phyloP scores from a whole-genome alignment of 23 tunicate genomes.

The Ciona savignyi region DNA sequence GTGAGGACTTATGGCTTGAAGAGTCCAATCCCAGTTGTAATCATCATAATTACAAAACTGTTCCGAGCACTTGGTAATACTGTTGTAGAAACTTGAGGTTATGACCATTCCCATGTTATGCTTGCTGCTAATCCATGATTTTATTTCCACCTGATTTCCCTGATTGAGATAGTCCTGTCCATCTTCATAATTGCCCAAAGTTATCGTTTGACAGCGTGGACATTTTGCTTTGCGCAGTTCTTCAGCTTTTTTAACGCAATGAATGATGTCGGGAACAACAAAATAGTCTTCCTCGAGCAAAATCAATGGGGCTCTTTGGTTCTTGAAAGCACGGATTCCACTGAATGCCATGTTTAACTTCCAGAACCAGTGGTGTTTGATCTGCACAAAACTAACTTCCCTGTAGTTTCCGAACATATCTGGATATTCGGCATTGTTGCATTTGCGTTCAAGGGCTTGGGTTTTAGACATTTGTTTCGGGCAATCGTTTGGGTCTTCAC shows the following conservation, averaged over 20 bases:
- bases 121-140: slow-evolving; percentile 63
- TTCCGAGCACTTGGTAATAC: slow-evolving; percentile 27
- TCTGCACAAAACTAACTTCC: slow-evolving; percentile 78
- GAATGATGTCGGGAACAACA: slow-evolving; percentile 60
- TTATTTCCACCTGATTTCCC: slow-evolving; percentile 35
- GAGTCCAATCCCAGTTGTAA: slow-evolving; percentile 98
- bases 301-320: slow-evolving; percentile 28
- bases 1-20: slow-evolving; percentile 38
- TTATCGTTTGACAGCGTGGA: slow-evolving; percentile 50
- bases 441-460: slow-evolving; percentile 48
- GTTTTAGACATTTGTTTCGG: slow-evolving; percentile 50
- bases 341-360: slow-evolving; percentile 77
- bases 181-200: slow-evolving; percentile 62
- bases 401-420: slow-evolving; percentile 85
- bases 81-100: slow-evolving; percentile 22
- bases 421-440: slow-evolving; percentile 89
- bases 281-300: slow-evolving; percentile 86
- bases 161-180: slow-evolving; percentile 15
- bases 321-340: slow-evolving; percentile 36
- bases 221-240: slow-evolving; percentile 24
- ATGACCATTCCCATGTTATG: slow-evolving; percentile 87
- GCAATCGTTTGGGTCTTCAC: slow-evolving; percentile 87
- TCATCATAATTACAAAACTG: slow-evolving; percentile 80
- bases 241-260: slow-evolving; percentile 20
- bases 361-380: slow-evolving; percentile 97